Base-by-base conservation (phyloP, 2,888 invertebrate species). In the Rhagium mordax region DNA sequence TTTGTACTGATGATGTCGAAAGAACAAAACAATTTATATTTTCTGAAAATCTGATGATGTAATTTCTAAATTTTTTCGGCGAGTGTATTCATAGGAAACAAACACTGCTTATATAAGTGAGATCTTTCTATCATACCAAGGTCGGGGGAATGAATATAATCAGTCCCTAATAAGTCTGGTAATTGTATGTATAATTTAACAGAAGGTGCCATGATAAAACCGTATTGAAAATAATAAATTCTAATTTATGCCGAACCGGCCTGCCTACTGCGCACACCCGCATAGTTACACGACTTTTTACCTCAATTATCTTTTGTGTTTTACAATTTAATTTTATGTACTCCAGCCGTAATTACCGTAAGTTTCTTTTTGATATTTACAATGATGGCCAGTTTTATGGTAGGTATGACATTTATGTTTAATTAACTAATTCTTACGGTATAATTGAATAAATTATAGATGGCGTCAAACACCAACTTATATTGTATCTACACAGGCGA, bases 171-270 rank as follows among this genome's bases (percentile, higher is more conserved):
- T 86, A 86, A 86, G 85, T 80, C 81, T 78, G 77, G 81, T 84
- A 83, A 84, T 84, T 84, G 83, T 82, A 84, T 84, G 84, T 84
- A 82, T 83, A 84, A 84, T 84, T 86, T 85, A 86, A 81, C 85
- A 85, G 85, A 83, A 85, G 85, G 85, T 85, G 84, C 83, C 82
- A 83, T 80, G 85, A 85, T 85, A 86, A 85, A 84, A 82, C 84
- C 84, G 81, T 83, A 85, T 85, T 84, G 83, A 83, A 85, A 84
- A 84, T 85, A 85, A 85, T 85, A 84, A 84, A 86, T 85, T 86
- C 82, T 83, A 86, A 86, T 86, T 84, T 85, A 85, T 85, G 82
- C 84, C 76, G 77, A 79, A 81, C 76, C 80, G 75, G 76, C 79
- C 79, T 79, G 80, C 78, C 65, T 65, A 64, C 51, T 51, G 51